Evolutionary conservation across 1,140 invertebrate genomes (phyloP).

Genomic region (Pogonus chalceus): DNA sequence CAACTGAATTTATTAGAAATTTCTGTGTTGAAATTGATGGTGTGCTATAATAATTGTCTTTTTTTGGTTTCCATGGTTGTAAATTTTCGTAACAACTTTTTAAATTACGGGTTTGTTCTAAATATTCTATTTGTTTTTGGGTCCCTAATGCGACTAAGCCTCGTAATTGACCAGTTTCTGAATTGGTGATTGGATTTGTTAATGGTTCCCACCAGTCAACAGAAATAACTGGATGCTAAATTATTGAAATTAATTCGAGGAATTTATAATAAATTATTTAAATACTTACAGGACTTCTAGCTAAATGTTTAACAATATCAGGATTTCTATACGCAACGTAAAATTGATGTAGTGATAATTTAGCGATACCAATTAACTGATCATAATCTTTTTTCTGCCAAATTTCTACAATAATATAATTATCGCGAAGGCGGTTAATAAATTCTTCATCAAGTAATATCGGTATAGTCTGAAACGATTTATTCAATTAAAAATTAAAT

Average conservation of each 20-base stretch:
- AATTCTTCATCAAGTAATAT: constrained; percentile 44
- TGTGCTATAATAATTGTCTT: no score
- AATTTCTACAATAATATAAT: constrained; percentile 45
- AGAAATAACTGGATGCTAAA: constrained; percentile 46
- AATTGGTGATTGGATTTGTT: constrained; percentile 33
- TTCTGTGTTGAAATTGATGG: no score
- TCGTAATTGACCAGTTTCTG: constrained; percentile 40
- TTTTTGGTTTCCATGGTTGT: constrained; percentile 13
- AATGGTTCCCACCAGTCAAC: constrained; percentile 49
- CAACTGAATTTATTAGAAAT: no score
- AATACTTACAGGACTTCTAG: constrained; percentile 24
- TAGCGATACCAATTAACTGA: constrained; percentile 41
- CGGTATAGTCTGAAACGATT: constrained; percentile 38
- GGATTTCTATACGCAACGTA: constrained; percentile 48
- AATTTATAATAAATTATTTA: no score
- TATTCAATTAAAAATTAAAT: not conserved
- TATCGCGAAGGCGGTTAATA: constrained; percentile 42
- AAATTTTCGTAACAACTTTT: no score
- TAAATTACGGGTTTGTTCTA: constrained; percentile 43
- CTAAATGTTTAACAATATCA: constrained; percentile 42
- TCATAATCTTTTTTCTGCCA: constrained; percentile 35
- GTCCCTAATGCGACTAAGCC: constrained; percentile 48
- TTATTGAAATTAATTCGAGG: no score
- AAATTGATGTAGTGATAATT: constrained; percentile 47
- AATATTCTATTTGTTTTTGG: constrained; percentile 44